Conservation (phyloP, 2,113 vertebrate genomes). For the Leuciscus idus region DNA sequence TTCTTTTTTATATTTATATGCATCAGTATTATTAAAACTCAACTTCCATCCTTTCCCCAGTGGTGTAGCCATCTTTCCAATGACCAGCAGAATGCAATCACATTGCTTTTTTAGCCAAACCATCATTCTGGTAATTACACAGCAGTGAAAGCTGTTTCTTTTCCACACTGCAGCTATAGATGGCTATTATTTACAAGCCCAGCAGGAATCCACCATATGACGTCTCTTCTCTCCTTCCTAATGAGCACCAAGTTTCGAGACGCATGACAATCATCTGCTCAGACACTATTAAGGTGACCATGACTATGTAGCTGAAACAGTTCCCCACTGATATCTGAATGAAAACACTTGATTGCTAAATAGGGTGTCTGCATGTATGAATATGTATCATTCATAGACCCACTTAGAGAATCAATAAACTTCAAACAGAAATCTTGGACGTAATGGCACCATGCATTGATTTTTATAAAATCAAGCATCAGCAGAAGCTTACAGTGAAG, state of each 20-base stretch:
- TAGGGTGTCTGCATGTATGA: neutral
- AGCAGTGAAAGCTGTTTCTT: constrained; percentile 32
- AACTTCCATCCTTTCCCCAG: neutral
- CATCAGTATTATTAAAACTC: neutral
- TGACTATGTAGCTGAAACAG: constrained; percentile 22
- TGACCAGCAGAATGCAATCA: neutral
- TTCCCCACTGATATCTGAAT: constrained; percentile 39
- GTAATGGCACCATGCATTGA: constrained; percentile 24
- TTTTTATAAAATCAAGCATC: constrained; percentile 37
- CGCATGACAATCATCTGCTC: constrained; percentile 25
- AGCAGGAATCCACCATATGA: constrained; percentile 44
- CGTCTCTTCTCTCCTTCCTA: constrained; percentile 31
- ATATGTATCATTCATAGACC: constrained; percentile 20
- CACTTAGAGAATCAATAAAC: constrained; percentile 27
- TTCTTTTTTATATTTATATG: neutral
- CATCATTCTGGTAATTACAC: constrained; percentile 45
- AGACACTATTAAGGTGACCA: constrained; percentile 31
- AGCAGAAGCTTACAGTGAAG: constrained; percentile 16
- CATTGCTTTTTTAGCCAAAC: constrained; percentile 29
- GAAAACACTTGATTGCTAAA: constrained; percentile 29
- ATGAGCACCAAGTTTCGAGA: constrained; percentile 19
- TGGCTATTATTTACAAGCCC: constrained; percentile 53
- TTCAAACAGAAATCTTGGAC: constrained; percentile 27
- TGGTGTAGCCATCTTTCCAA: constrained; percentile 20
- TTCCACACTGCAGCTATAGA: constrained; percentile 47